Conservation (phyloP, 2,888 invertebrate genomes). For the Pachymerium ferrugineum region DNA sequence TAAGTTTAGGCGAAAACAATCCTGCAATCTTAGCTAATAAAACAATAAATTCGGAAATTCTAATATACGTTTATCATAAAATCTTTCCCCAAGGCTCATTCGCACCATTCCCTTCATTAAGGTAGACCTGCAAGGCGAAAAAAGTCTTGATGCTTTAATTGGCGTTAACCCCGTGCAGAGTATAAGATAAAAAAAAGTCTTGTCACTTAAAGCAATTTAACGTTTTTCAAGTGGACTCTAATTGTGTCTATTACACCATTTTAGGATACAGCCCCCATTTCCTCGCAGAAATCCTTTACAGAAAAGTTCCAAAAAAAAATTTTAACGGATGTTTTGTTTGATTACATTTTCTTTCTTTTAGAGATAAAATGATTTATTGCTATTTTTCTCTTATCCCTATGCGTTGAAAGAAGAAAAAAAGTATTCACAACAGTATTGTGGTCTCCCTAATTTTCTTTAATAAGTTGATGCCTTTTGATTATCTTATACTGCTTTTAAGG, state of each 20-base stretch:
- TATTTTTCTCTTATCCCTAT: neutral
- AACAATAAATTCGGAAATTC: too few species aligned
- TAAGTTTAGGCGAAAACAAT: too few species aligned
- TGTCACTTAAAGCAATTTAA: constrained; percentile 16
- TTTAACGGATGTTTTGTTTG: neutral
- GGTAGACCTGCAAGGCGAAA: neutral
- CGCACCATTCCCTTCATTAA: neutral
- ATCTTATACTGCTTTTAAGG: neutral
- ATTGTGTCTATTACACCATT: constrained; percentile 5
- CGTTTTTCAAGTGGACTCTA: constrained; percentile 15
- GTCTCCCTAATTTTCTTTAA: constrained; percentile 11
- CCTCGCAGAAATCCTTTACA: neutral
- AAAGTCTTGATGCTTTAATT: constrained; percentile 10
- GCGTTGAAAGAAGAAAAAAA: neutral
- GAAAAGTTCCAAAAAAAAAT: neutral
- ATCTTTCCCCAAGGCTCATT: neutral
- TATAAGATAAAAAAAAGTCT: neutral
- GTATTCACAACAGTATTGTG: neutral
- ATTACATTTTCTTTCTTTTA: neutral
- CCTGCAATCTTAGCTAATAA: too few species aligned
- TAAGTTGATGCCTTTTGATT: constrained; percentile 16
- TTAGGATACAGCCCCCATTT: neutral
- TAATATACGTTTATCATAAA: neutral
- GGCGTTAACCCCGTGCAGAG: neutral
- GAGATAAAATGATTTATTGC: neutral